Evolutionary conservation across 2,113 vertebrate species (phyloP).

Genomic region (Colaptes auratus): DNA sequence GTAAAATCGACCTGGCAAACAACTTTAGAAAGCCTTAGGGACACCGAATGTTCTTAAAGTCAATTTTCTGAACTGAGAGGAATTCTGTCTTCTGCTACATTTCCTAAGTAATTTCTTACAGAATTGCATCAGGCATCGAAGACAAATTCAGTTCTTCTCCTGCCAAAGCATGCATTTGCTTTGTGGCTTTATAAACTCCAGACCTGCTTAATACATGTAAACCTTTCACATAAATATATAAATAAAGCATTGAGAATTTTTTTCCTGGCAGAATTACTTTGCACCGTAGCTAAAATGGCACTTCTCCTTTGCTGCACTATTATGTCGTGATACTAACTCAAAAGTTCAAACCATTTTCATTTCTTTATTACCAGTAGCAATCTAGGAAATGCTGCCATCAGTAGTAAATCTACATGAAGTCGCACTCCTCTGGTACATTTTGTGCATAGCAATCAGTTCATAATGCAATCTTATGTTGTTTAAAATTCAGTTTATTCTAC

Average conservation of each 20-base stretch:
- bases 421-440: conserved; percentile 24
- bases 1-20: not conserved
- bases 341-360: not conserved
- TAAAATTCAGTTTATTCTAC: conserved; percentile 74
- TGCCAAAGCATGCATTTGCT: not conserved
- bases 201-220: not conserved
- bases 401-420: conserved; percentile 56
- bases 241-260: not conserved
- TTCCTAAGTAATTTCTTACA: not conserved
- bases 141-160: not conserved
- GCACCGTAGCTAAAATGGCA: not conserved
- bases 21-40: not conserved
- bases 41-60: not conserved
- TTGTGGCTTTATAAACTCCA: not conserved
- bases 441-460: conserved; percentile 55
- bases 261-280: conserved; percentile 8
- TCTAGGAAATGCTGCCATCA: conserved; percentile 44
- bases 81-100: not conserved
- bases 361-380: conserved; percentile 51
- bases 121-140: not conserved
- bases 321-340: conserved; percentile 11
- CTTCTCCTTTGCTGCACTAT: not conserved
- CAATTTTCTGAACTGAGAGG: not conserved
- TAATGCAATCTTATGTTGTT: conserved; percentile 30
- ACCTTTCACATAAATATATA: not conserved